Percentiles rank a stretch among this genome's conserved stretches.
Evolutionary conservation across 2,888 invertebrate species (phyloP).

Genomic region (Brachycybe producta): DNA sequence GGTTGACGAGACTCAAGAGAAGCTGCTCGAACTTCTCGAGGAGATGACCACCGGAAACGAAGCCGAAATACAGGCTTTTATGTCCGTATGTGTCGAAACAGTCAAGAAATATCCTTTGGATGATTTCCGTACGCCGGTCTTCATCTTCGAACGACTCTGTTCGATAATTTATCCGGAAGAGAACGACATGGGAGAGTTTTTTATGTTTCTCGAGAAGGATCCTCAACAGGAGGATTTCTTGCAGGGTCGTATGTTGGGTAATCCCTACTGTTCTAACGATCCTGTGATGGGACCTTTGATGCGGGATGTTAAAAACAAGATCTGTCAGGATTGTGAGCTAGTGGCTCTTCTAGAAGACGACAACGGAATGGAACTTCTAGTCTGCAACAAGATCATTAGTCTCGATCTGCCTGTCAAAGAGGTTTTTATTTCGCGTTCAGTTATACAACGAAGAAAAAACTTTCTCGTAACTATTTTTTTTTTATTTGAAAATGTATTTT

Average conservation of each 20-base stretch:
- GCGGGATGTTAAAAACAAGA: conserved; percentile 98
- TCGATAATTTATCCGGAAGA: conserved; percentile 96
- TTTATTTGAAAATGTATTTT: conserved; percentile 22
- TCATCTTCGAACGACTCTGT: conserved; percentile 91
- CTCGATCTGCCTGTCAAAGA: conserved; percentile 91
- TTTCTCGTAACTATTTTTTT: neutral
- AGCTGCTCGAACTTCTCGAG: conserved; percentile 77
- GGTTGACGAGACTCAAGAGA: conserved; percentile 93
- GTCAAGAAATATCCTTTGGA: conserved; percentile 73
- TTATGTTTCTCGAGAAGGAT: conserved; percentile 91
- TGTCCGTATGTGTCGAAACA: conserved; percentile 92
- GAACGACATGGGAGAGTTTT: conserved; percentile 92
- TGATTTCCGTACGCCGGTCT: conserved; percentile 91
- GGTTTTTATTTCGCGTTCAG: too few relatives aligned
- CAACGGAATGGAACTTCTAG: conserved; percentile 94
- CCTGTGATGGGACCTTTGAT: conserved; percentile 90
- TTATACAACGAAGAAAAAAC: neutral
- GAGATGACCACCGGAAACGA: conserved; percentile 94
- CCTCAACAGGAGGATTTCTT: conserved; percentile 98
- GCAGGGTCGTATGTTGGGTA: conserved; percentile 93
- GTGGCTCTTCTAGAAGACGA: conserved; percentile 97
- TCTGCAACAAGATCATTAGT: conserved; percentile 96
- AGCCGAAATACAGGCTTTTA: conserved; percentile 89
- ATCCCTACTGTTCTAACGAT: conserved; percentile 90
- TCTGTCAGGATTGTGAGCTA: conserved; percentile 92